Conservation (phyloP, 1,140 invertebrate species). For the Octopus sinensis region DNA sequence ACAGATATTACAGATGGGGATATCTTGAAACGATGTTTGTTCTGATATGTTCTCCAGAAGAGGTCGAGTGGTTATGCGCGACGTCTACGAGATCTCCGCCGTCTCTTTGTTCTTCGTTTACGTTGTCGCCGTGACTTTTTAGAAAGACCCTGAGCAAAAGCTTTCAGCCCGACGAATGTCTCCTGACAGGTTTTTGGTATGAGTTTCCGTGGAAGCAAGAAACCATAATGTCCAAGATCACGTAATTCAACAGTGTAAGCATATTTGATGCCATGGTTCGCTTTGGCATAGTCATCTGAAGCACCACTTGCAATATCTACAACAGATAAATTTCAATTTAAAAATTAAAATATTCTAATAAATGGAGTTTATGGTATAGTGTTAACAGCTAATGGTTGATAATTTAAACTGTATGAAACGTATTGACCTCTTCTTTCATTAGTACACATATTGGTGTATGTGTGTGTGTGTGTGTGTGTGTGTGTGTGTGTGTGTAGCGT, state of each 20-base stretch:
- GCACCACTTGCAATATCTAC: constrained; percentile 45
- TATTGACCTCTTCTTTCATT: no score
- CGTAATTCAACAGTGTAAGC: constrained; percentile 52
- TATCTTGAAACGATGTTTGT: background rate
- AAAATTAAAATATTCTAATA: background rate
- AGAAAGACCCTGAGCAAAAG: constrained; percentile 63
- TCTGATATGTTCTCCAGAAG: background rate
- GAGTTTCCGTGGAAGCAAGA: constrained; percentile 70
- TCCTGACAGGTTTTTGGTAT: constrained; percentile 80
- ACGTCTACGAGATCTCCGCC: background rate
- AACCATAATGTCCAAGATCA: constrained; percentile 61
- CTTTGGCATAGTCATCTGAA: constrained; percentile 52
- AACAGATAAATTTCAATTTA: background rate
- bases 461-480: no score
- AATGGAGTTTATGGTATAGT: background rate
- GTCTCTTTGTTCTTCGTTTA: constrained; percentile 62
- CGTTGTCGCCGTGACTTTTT: constrained; percentile 70
- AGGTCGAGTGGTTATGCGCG: background rate
- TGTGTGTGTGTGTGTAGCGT: no score
- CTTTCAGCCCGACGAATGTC: constrained; percentile 76
- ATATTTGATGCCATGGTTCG: constrained; percentile 49
- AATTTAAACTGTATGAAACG: no score
- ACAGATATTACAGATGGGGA: constrained; percentile 30
- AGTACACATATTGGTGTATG: no score
- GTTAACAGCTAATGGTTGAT: background rate